Evolutionary conservation across 2,113 vertebrate species (phyloP), one percentile per base, ranked within the genome.

Genomic region (Campylorhamphus procurvoides): DNA sequence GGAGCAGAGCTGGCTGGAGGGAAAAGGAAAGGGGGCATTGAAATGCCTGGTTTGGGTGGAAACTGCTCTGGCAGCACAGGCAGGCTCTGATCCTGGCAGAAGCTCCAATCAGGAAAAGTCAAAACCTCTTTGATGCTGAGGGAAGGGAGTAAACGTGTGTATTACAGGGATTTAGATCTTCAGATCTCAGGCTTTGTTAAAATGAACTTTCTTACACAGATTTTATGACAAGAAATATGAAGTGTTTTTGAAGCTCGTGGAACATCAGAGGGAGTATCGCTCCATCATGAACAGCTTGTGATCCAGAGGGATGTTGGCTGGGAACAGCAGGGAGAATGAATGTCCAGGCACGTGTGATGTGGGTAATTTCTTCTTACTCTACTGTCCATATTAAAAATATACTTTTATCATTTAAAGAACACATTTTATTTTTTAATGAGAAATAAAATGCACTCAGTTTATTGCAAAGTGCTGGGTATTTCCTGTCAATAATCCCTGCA

Each of bases 221-320:
- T 99, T 99, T 96, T 99, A 99, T 74, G 98, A 98, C 93, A 99
- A 98, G 97, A 99, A 99, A 89, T 99, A 99, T 3, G 42, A 97
- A 80, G 99, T 99, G 16, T 99, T 99, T 97, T 94, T 98, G 97
- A 98, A 97, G 74, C 98, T 99, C 7, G 98, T 98, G 49, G 98
- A 98, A 91, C 99, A 99, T 95, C 99, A 99, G 98, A 98, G 97
- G 95, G 98, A 99, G 85, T 99, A 99, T 94, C 98, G 97, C 62
- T 91, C 97, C 29, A 98, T 99, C 92, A 99, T 99, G 99, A 94
- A 90, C 49, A 97, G 87, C 19, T 29, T 56, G 75, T 96, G 68
- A 92, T 33, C 35, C 64, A 49, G 69, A 56, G 59, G 24, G 29
- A 1, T 1, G 3, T 7, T 6, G 27, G 5, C 53, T 50, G 74